Evolutionary conservation across 2,113 vertebrate species (phyloP).

Genomic region (Heterochromis multidens): DNA sequence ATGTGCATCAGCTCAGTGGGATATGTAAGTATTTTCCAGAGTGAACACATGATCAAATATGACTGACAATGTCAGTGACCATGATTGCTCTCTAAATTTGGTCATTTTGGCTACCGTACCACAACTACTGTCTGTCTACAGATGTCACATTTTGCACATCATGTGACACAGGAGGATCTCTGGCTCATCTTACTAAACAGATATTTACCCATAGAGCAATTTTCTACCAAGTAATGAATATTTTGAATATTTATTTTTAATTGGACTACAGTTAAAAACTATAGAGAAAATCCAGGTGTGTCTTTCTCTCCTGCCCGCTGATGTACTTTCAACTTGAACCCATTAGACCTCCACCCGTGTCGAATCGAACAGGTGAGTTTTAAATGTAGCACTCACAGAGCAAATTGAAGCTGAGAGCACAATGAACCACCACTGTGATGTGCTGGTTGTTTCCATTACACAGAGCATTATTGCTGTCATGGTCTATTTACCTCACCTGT

Average conservation of each 20-base stretch:
- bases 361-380: not conserved
- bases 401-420: not conserved
- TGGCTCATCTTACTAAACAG: not conserved
- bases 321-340: not conserved
- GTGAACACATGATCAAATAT: not conserved
- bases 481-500: not conserved
- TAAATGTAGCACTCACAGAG: not conserved
- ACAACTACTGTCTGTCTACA: not conserved
- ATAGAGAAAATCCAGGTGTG: not conserved
- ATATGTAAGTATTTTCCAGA: not conserved
- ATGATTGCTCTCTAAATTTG: not conserved
- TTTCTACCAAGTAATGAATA: not conserved
- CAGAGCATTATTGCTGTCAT: not conserved
- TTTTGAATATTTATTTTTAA: not conserved
- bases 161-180: not conserved
- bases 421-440: not conserved
- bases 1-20: not conserved
- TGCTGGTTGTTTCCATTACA: not conserved
- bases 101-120: not conserved
- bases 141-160: too few relatives aligned
- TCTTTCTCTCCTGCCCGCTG: not conserved
- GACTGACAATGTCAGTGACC: not conserved
- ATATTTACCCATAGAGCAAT: not conserved
- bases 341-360: not conserved
- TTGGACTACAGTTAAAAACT: not conserved